Percentiles rank a stretch among this genome's conserved stretches.
These are phyloP conservation scores for Ageneiosus marmoratus DNA, from an alignment of 2,113 vertebrate species.

Conservation along the genomic window DNA sequence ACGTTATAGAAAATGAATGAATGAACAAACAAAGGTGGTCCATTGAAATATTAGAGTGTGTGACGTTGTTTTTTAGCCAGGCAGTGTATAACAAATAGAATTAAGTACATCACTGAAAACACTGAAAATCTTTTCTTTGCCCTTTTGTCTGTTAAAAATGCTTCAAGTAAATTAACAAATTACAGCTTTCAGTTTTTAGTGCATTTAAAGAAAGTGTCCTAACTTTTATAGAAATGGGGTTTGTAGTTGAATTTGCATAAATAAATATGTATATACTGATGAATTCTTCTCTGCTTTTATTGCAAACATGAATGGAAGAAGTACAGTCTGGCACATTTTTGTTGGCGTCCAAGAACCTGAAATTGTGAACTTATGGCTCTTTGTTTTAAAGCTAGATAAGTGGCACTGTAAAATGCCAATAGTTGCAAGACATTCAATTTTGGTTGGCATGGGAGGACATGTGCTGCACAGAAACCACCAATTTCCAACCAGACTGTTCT, in stretches of 20 bases:
- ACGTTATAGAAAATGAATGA: too few relatives aligned
- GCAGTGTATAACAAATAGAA: too few relatives aligned
- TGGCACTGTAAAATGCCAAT: constrained; percentile 25
- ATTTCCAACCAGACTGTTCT: background rate
- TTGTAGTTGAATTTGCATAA: background rate
- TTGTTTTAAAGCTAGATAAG: constrained; percentile 21
- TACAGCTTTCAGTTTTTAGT: too few relatives aligned
- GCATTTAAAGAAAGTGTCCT: too few relatives aligned
- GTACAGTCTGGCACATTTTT: background rate
- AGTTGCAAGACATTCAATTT: constrained; percentile 12
- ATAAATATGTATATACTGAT: background rate
- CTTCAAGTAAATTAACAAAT: too few relatives aligned
- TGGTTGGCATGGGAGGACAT: background rate
- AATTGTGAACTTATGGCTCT: background rate
- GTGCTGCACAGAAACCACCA: constrained; percentile 3
- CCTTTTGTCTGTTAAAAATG: too few relatives aligned
- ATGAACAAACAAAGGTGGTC: too few relatives aligned
- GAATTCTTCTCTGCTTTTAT: background rate
- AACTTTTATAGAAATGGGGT: too few relatives aligned
- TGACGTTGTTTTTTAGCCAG: too few relatives aligned
- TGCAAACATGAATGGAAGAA: background rate
- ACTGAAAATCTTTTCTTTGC: too few relatives aligned
- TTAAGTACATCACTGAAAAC: too few relatives aligned
- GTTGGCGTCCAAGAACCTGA: background rate
- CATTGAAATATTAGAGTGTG: too few relatives aligned